Evolutionary conservation across 2,797 vertebrate species (phyloP).

Genomic region (Moxostoma hubbsi): DNA sequence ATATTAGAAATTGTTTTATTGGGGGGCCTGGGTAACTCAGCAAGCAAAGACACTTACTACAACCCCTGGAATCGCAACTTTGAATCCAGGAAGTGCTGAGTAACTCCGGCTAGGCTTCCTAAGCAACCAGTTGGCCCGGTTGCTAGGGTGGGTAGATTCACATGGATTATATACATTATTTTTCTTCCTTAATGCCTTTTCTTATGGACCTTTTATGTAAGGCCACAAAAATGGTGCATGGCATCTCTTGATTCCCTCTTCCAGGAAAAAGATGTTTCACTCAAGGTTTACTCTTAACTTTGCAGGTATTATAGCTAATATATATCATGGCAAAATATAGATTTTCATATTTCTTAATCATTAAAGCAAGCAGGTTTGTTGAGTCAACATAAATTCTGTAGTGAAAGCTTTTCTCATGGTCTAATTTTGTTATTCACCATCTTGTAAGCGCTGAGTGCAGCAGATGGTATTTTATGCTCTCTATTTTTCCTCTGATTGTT

Average conservation of each 20-base stretch:
- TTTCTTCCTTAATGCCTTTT: no score
- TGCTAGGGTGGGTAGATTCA: no score
- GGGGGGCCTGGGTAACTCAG: no score
- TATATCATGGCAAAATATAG: background rate
- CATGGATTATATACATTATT: no score
- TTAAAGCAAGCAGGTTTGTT: conserved; percentile 38
- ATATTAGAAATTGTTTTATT: no score
- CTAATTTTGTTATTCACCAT: conserved; percentile 47
- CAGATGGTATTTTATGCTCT: conserved; percentile 52
- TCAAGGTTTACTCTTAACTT: background rate
- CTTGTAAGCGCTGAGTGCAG: conserved; percentile 32
- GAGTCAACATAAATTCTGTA: conserved; percentile 38
- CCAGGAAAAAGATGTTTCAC: background rate
- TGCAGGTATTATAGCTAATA: conserved; percentile 7
- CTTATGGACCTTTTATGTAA: no score
- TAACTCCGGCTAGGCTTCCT: no score
- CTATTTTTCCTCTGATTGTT: conserved; percentile 46
- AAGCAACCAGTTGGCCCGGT: no score
- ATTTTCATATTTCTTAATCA: conserved; percentile 38
- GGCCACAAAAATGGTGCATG: no score
- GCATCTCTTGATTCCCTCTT: background rate
- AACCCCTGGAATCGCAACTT: no score
- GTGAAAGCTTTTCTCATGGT: conserved; percentile 30
- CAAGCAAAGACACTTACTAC: no score
- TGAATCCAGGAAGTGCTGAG: no score